Conservation (phyloP, 2,797 vertebrate species). For the Chrosomus eos region DNA sequence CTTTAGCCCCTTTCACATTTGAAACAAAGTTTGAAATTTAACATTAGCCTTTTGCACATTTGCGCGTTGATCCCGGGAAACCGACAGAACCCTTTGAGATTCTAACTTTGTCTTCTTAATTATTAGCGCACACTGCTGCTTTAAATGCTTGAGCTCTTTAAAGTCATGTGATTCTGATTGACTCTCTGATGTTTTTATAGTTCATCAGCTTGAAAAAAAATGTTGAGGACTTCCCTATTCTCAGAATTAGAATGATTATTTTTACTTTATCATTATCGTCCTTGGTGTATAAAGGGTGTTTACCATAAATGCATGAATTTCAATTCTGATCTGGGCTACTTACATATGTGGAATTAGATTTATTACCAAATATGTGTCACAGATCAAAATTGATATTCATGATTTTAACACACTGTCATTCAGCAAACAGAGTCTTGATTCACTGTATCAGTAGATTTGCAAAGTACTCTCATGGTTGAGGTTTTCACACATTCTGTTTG, state of each 20-base stretch:
- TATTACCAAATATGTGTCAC: neutral
- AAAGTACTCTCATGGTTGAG: neutral
- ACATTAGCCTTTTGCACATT: no score
- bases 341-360: neutral
- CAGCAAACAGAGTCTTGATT: neutral
- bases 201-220: neutral
- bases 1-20: no score
- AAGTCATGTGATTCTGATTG: neutral
- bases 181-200: neutral
- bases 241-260: neutral
- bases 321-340: neutral
- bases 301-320: neutral
- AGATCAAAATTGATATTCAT: neutral
- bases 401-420: neutral
- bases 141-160: neutral
- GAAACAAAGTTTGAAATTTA: no score
- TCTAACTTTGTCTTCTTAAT: no score
- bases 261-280: neutral
- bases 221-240: neutral
- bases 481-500: neutral
- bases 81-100: neutral
- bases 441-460: neutral
- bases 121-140: neutral
- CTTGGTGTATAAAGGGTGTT: neutral
- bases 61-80: no score